Conservation (phyloP, 2,888 invertebrate species). For the Alloplasta piceator region DNA sequence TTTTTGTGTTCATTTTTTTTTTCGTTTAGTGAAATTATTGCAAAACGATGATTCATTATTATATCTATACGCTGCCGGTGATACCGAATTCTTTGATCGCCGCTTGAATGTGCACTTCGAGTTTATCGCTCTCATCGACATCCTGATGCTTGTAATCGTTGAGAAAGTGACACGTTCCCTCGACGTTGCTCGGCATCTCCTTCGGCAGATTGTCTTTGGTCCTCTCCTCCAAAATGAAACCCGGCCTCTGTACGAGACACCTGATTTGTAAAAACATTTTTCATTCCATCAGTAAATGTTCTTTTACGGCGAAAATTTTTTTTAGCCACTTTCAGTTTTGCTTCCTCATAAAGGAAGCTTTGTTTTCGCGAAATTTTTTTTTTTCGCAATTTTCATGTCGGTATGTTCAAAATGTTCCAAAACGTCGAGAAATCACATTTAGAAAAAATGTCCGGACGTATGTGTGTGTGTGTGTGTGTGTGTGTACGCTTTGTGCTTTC, state of each 20-base stretch:
- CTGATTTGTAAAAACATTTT: slow-evolving; percentile 84
- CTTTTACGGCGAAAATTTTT: too few relatives aligned
- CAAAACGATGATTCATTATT: slow-evolving; percentile 59
- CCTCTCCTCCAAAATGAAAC: slow-evolving; percentile 91
- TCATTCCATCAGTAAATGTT: not conserved
- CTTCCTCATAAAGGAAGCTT: too few relatives aligned
- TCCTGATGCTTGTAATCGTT: slow-evolving; percentile 90
- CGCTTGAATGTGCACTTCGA: slow-evolving; percentile 88
- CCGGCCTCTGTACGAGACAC: slow-evolving; percentile 90
- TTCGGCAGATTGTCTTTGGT: slow-evolving; percentile 91
- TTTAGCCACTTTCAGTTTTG: too few relatives aligned
- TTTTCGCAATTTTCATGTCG: too few relatives aligned
- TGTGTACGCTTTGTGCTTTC: too few relatives aligned
- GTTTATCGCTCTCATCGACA: slow-evolving; percentile 85
- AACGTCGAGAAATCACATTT: too few relatives aligned
- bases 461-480: too few relatives aligned
- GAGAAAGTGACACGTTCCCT: slow-evolving; percentile 94
- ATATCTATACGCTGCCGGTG: slow-evolving; percentile 82
- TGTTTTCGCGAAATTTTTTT: too few relatives aligned
- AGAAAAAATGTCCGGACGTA: too few relatives aligned
- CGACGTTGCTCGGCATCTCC: slow-evolving; percentile 91
- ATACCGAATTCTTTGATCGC: slow-evolving; percentile 87
- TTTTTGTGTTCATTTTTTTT: slow-evolving; percentile 29
- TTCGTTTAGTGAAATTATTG: slow-evolving; percentile 38
- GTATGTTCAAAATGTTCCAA: too few relatives aligned